Base-by-base conservation (phyloP, 2,797 vertebrate species). In the Sparidentex hasta region DNA sequence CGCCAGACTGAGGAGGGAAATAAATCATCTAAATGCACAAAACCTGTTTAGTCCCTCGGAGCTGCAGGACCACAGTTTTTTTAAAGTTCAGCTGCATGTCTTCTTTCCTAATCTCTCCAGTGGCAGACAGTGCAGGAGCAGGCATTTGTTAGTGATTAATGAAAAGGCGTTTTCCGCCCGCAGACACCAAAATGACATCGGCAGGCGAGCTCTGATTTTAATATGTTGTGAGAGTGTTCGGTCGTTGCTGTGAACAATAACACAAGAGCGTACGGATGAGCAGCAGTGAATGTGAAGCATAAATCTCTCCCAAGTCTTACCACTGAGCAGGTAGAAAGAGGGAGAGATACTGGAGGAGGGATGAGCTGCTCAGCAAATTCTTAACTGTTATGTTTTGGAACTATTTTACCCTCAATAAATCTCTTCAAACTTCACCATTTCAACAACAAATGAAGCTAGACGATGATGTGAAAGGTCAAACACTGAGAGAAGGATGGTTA, bases 101-200 rank as follows among this genome's bases (percentile, higher is more conserved):
- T 70, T 58, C 55, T 69, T 81, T 77, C 50, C 18, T 80, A 77
- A 86, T 84, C 80, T 65, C 59, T 63, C 64, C 76, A 68, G 25
- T 17, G 74, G 76, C 47, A 70, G 74, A 73, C 74, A 56, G 77
- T 5, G 43, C 25, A 1, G 62, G 65, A 65, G 72, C 14, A 23
- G 47, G 23, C 63, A 21, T 79, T 88, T 75, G 64, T 83, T 78
- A 79, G 84, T 85, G 82, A 91, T 87, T 83, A 87, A 90, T 84
- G 74, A 73, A 86, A 82, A 84, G 25, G 68, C 55, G 38, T 68
- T 74, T 56, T 73, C 33, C 38, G 52, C 74, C 55, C 16, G 72
- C 76, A 84, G 83, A 84, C 63, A 86, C 57, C 52, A 62, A 80
- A 85, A 79, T 33, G 73, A 87, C 83, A 90, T 71, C 66, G 57